These are phyloP conservation scores for Aurelia sp. DNA, from an alignment of 30 jellyfish, hydroid and myxozoan species.

Conservation along the genomic window DNA sequence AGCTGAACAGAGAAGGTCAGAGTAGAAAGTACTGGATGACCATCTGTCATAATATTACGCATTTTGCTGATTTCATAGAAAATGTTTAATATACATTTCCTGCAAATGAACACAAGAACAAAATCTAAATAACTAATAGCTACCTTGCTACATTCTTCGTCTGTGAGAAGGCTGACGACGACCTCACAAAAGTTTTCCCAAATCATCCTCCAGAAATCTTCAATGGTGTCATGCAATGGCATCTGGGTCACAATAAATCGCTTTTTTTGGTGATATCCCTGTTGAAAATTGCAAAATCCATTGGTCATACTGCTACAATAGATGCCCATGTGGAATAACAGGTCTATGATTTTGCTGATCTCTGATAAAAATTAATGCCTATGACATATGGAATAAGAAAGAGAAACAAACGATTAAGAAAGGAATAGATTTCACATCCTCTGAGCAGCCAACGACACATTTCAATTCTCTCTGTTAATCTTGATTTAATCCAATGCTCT, in stretches of 20 bases:
- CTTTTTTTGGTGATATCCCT: conserved; percentile 75
- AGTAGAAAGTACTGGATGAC: too few species aligned
- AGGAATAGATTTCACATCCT: background rate
- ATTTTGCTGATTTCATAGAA: too few species aligned
- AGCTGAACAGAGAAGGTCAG: too few species aligned
- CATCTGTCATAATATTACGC: too few species aligned
- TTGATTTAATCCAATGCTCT: background rate
- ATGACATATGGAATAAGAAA: background rate
- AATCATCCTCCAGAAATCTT: conserved; percentile 93
- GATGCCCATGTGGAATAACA: background rate
- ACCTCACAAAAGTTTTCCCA: conserved; percentile 78
- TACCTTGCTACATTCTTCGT: conserved; percentile 79
- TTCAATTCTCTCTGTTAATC: background rate
- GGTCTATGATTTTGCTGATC: background rate
- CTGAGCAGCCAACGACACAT: background rate
- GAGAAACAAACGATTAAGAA: background rate
- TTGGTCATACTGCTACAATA: too few species aligned
- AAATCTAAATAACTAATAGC: background rate
- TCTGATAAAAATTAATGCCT: background rate
- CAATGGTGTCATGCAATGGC: conserved; percentile 84
- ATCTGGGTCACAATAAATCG: conserved; percentile 84
- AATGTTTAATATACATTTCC: too few species aligned
- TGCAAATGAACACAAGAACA: too few species aligned
- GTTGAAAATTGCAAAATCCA: background rate
- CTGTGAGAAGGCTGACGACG: conserved; percentile 74